Evolutionary conservation across 1,140 invertebrate species (phyloP).

Genomic region (Spodoptera frugiperda): DNA sequence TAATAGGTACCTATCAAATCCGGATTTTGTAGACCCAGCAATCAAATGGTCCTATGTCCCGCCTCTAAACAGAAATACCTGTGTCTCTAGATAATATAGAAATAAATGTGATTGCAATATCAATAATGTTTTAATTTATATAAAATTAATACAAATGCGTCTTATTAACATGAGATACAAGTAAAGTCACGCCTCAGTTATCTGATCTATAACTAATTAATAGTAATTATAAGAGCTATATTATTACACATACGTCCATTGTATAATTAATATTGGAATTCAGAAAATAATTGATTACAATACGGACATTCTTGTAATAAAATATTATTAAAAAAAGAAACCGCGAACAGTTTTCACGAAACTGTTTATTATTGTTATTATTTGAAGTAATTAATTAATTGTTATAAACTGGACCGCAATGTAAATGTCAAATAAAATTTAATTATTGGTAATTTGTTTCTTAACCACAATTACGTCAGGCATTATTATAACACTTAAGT

Average conservation of each 20-base stretch:
- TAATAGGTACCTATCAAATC: too few relatives aligned
- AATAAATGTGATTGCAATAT: too few relatives aligned
- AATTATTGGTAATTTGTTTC: neutral
- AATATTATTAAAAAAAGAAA: neutral
- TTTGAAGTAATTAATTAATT: constrained; percentile 18
- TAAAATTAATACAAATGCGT: too few relatives aligned
- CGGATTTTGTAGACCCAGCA: too few relatives aligned
- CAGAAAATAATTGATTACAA: constrained; percentile 12
- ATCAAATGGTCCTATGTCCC: too few relatives aligned
- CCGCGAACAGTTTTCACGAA: constrained; percentile 4
- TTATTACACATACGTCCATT: neutral
- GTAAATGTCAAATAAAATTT: neutral
- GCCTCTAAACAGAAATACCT: too few relatives aligned
- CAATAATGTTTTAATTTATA: too few relatives aligned
- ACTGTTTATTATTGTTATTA: too few relatives aligned
- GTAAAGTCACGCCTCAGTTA: neutral
- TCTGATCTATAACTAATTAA: neutral
- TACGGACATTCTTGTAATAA: constrained; percentile 6
- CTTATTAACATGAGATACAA: too few relatives aligned
- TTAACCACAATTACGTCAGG: neutral
- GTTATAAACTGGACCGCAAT: neutral
- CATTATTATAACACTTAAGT: neutral
- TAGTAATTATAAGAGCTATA: constrained; percentile 12
- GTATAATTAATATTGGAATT: constrained; percentile 12
- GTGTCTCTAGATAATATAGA: too few relatives aligned